Conservation (phyloP, 1,140 invertebrate species). For the Diploscapter pachys region DNA sequence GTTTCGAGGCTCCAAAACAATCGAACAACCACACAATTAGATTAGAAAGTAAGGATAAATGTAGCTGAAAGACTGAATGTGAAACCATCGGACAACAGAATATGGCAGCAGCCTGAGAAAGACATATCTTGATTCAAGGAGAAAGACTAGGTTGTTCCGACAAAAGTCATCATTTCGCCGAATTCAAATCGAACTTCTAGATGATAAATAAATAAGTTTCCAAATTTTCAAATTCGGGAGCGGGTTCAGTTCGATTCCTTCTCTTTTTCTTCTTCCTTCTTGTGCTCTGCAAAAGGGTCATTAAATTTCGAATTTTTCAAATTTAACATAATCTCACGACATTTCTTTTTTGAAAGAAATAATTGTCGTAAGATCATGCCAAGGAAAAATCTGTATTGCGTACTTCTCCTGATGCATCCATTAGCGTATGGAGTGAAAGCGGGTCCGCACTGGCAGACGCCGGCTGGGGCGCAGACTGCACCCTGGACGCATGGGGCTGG, state of each 20-base stretch:
- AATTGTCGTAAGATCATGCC: background rate
- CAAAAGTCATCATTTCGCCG: background rate
- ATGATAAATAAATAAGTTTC: no score
- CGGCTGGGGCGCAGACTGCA: constrained; percentile 38
- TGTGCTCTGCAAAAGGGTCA: background rate
- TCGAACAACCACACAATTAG: no score
- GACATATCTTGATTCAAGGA: background rate
- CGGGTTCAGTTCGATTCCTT: no score
- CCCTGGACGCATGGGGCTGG: constrained; percentile 38
- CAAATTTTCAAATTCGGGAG: no score
- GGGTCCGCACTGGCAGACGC: constrained; percentile 38
- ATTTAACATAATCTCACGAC: background rate
- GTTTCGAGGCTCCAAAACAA: no score
- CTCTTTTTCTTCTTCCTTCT: no score
- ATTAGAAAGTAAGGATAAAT: no score
- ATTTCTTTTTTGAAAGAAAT: background rate
- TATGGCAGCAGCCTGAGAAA: constrained; percentile 3
- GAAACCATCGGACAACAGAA: background rate
- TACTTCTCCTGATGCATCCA: constrained; percentile 37
- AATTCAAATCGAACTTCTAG: no score
- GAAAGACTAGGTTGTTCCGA: background rate
- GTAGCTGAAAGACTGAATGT: background rate
- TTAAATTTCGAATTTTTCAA: background rate
- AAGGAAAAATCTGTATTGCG: background rate
- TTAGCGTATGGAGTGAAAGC: constrained; percentile 35